phyloP scores from a whole-genome alignment of 2,797 vertebrate genomes.

The Phalloptychus januarius region DNA sequence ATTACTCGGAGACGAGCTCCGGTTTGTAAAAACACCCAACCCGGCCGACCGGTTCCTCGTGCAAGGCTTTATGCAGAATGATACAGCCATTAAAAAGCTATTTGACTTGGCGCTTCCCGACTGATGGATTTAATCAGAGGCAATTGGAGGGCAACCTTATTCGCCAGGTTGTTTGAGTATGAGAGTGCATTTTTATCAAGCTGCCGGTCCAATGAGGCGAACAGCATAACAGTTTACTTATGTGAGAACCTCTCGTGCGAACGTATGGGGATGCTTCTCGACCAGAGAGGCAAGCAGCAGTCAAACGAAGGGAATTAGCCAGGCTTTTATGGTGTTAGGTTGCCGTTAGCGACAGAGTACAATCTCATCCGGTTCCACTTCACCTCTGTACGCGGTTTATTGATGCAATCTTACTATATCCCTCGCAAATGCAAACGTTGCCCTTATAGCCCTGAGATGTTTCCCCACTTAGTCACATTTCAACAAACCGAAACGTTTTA shows the following conservation, averaged over 20 bases:
- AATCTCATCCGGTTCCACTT: background rate
- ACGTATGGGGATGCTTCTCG: background rate
- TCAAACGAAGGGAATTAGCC: conserved; percentile 14
- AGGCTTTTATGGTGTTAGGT: background rate
- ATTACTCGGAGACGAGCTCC: background rate
- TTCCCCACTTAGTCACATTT: background rate
- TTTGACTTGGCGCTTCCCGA: conserved; percentile 11
- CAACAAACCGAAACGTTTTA: background rate
- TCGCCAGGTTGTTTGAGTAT: conserved; percentile 21
- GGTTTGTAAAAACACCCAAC: background rate
- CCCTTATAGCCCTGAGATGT: background rate
- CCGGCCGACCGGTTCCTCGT: background rate
- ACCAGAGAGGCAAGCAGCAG: background rate
- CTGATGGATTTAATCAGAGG: conserved; percentile 12
- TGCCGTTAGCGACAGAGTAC: background rate
- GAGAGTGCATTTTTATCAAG: conserved; percentile 22
- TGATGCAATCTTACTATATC: conserved; percentile 1
- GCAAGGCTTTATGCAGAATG: conserved; percentile 1
- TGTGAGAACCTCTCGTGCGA: background rate
- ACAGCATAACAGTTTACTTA: conserved; percentile 11
- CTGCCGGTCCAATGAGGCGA: conserved; percentile 9
- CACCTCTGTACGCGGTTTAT: background rate
- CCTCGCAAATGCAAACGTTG: background rate
- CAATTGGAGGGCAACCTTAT: conserved; percentile 7
- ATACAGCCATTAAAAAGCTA: conserved; percentile 22